Evolutionary conservation across 2,888 invertebrate genomes (phyloP).

Genomic region (Geophilus truncorum): DNA sequence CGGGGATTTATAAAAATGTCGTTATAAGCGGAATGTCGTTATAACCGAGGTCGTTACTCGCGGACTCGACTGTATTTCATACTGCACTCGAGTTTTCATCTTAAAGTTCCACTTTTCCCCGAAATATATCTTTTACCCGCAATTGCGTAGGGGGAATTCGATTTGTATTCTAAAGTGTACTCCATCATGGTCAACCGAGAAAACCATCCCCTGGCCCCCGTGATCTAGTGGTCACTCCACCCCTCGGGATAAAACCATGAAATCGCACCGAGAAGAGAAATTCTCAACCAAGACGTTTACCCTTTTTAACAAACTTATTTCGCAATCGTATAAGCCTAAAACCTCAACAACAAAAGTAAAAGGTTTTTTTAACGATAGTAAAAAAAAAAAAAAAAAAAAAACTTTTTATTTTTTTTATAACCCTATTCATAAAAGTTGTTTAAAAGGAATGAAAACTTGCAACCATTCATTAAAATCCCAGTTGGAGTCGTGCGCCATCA

Average conservation of each 20-base stretch:
- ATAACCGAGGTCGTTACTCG: too few relatives aligned
- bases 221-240: background rate
- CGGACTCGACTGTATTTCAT: too few relatives aligned
- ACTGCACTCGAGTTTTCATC: too few relatives aligned
- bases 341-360: background rate
- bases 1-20: too few relatives aligned
- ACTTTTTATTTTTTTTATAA: background rate
- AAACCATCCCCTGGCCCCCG: background rate
- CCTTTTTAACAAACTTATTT: too few relatives aligned
- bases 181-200: background rate
- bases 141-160: background rate
- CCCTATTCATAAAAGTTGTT: background rate
- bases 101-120: background rate
- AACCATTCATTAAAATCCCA: background rate
- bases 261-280: background rate
- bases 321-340: background rate
- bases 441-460: background rate
- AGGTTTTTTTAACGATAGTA: background rate
- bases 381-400: too few relatives aligned
- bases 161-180: background rate
- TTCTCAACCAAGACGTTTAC: background rate
- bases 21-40: too few relatives aligned
- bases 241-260: background rate
- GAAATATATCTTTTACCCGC: background rate
- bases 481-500: background rate